Evolutionary conservation across 2,888 invertebrate species (phyloP).

Genomic region (Cremastinae sp.): DNA sequence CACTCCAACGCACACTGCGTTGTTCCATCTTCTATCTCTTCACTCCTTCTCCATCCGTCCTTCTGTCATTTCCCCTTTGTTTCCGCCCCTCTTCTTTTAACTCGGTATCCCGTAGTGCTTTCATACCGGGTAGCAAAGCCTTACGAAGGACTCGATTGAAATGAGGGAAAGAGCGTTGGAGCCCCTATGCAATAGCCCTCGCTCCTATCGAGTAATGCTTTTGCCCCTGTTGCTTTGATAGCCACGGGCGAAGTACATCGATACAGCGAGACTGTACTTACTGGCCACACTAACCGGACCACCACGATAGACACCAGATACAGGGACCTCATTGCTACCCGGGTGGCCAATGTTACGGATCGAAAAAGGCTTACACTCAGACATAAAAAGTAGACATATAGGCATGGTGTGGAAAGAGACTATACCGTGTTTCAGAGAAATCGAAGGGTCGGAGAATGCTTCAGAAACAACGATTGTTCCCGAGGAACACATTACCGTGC

Average conservation of each 20-base stretch:
- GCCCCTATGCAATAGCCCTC: slow-evolving; percentile 36
- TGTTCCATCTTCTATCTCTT: slow-evolving; percentile 40
- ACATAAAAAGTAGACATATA: slow-evolving; percentile 71
- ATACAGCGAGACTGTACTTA: slow-evolving; percentile 63
- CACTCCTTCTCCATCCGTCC: not conserved
- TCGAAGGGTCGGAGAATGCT: slow-evolving; percentile 63
- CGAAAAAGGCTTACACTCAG: slow-evolving; percentile 73
- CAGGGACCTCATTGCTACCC: slow-evolving; percentile 73
- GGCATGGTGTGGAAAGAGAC: slow-evolving; percentile 24
- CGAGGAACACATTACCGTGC: slow-evolving; percentile 60
- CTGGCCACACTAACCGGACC: slow-evolving; percentile 29
- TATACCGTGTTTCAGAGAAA: slow-evolving; percentile 13
- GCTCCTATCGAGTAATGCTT: slow-evolving; percentile 35
- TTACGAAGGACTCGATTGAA: slow-evolving; percentile 53
- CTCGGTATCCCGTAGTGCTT: slow-evolving; percentile 21
- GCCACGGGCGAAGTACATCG: slow-evolving; percentile 76
- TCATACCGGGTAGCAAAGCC: slow-evolving; percentile 26
- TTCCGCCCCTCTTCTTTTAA: slow-evolving; percentile 8
- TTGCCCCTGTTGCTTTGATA: slow-evolving; percentile 71
- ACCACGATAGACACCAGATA: slow-evolving; percentile 72
- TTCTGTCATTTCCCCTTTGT: not conserved
- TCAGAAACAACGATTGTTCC: slow-evolving; percentile 67
- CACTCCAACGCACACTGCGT: slow-evolving; percentile 74
- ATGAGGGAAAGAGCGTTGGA: slow-evolving; percentile 47
- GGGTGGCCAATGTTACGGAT: slow-evolving; percentile 56